Conservation (phyloP, 2,113 vertebrate species). For the Camarhynchus parvulus region DNA sequence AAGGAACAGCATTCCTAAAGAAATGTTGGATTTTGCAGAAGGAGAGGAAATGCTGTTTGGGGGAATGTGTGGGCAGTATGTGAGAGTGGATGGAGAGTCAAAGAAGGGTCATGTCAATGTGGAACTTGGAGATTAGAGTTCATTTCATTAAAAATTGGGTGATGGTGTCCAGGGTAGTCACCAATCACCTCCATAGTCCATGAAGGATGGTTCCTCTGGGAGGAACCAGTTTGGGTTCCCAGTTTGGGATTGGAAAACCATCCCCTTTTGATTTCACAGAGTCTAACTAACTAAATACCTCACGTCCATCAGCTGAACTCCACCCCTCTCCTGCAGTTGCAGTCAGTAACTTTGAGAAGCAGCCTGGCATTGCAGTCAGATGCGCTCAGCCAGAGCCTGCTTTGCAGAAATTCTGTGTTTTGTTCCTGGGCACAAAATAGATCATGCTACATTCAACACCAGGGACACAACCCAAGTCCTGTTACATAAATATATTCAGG, state of each 20-base stretch:
- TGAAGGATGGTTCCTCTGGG: neutral
- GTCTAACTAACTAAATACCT: neutral
- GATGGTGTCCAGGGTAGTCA: neutral
- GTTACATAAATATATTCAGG: neutral
- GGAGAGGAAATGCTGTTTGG: neutral
- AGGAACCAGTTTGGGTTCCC: neutral
- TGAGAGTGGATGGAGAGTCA: neutral
- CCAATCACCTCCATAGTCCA: neutral
- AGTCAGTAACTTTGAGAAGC: neutral
- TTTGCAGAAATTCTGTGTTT: neutral
- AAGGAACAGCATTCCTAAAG: neutral
- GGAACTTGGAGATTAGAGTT: neutral
- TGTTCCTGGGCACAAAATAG: neutral
- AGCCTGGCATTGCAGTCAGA: neutral
- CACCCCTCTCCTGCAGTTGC: neutral
- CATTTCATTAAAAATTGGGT: neutral
- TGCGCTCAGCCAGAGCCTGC: neutral
- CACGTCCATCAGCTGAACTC: neutral
- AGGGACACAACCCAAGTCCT: neutral
- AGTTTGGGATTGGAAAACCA: neutral
- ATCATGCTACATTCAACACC: neutral
- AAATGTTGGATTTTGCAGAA: neutral
- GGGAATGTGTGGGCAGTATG: accelerated
- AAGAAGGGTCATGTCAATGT: accelerated
- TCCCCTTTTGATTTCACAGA: neutral